phyloP scores from a whole-genome alignment of 2,797 vertebrate species.

The Hippoglossus hippoglossus region DNA sequence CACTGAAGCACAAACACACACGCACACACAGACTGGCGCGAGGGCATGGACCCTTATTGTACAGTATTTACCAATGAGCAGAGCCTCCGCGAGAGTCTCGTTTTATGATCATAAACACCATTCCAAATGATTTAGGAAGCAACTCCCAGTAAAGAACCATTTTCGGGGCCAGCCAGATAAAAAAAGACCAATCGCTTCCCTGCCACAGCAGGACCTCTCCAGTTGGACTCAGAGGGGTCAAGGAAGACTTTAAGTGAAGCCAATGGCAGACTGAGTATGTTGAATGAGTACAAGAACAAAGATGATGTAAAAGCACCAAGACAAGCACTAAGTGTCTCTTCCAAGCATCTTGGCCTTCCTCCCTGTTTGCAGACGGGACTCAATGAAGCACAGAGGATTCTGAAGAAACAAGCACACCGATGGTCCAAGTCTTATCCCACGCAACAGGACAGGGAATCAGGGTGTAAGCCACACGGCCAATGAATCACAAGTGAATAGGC shows the following conservation, averaged over 20 bases:
- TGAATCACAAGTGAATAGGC: conserved; percentile 51
- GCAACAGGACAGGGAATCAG: conserved; percentile 60
- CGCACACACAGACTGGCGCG: conserved; percentile 54
- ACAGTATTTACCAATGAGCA: conserved; percentile 81
- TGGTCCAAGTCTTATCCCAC: conserved; percentile 44
- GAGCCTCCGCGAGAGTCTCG: conserved; percentile 68
- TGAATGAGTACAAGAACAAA: conserved; percentile 57
- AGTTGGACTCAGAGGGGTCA: conserved; percentile 55
- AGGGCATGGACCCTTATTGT: conserved; percentile 72
- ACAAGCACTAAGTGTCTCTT: conserved; percentile 73
- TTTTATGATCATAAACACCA: conserved; percentile 76
- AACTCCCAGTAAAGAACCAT: conserved; percentile 63
- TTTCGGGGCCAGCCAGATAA: conserved; percentile 45
- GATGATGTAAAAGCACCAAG: conserved; percentile 65
- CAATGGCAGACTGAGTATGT: conserved; percentile 54
- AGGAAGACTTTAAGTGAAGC: conserved; percentile 60
- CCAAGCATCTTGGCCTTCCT: conserved; percentile 68
- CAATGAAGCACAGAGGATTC: conserved; percentile 52
- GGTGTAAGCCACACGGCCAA: conserved; percentile 60
- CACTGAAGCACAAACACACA: conserved; percentile 46
- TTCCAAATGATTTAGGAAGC: conserved; percentile 72
- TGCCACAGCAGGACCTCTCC: conserved; percentile 53
- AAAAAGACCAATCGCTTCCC: conserved; percentile 51
- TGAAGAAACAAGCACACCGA: conserved; percentile 63
- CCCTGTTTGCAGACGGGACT: conserved; percentile 60